Evolutionary conservation across 2,888 invertebrate genomes (phyloP), one percentile per base, ranked within the genome.

Genomic region (Xiphydria camelus): DNA sequence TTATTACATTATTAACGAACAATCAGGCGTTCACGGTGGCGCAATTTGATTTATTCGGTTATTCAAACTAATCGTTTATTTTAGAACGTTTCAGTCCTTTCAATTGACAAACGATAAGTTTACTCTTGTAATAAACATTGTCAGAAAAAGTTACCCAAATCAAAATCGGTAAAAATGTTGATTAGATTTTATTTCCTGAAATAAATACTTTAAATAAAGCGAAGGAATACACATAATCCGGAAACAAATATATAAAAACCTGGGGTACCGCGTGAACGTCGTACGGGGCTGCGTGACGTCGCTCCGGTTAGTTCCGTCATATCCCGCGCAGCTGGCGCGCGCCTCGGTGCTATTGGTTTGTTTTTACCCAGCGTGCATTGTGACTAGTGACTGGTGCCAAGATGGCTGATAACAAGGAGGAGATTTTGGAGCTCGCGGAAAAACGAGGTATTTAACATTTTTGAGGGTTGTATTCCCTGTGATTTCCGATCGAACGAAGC

Each of bases 371-470:
- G 66, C 63, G 69, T 73, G 72, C 70, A 72, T 71, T 70, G 70
- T 69, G 66, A 62, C 52, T 62, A 71, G 73, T 73, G 73, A 71
- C 71, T 73, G 71, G 72, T 72, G 73, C 73, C 74, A 76, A 76
- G 74, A 76, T 76, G 76, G 76, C 75, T 62, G 76, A 76, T 73
- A 70, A 68, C 68, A 74, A 73, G 75, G 75, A 74, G 73, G 73
- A 73, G 66, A 70, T 72, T 69, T 69, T 64, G 67, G 70, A 71
- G 68, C 68, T 69, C 68, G 71, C 64, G 64, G 74, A 70, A 57
- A 72, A 73, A 63, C 70, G 68, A 75, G 76, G 76, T 75, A 75
- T 64, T 70, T 71, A 64, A 62, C 47, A 32, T 22, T 45, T 10
- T 18, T 35, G 38, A 41, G 36, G 21, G 29, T 34, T 51, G 59